phyloP scores from a whole-genome alignment of 2,113 vertebrate genomes.

The Zingel zingel region DNA sequence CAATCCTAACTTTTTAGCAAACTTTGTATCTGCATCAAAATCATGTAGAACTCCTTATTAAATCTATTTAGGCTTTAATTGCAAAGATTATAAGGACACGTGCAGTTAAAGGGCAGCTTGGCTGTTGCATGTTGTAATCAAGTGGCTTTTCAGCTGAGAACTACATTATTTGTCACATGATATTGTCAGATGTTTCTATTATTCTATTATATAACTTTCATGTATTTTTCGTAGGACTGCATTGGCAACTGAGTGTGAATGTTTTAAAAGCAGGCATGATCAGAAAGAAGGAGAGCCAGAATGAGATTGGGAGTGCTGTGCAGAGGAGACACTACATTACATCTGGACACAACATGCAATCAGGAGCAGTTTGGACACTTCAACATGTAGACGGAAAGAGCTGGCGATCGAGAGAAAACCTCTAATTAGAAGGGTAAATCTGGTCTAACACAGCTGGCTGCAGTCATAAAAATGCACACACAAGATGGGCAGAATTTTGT shows the following conservation, averaged over 20 bases:
- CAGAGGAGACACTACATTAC: neutral
- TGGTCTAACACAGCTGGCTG: neutral
- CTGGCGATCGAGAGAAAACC: neutral
- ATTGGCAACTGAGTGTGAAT: neutral
- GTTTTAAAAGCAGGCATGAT: neutral
- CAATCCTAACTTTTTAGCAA: neutral
- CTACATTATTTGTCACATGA: neutral
- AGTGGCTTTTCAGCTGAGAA: neutral
- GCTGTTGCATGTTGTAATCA: too few relatives aligned
- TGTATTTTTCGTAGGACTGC: too few relatives aligned
- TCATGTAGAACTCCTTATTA: too few relatives aligned
- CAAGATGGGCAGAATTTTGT: neutral
- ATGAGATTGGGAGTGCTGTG: neutral
- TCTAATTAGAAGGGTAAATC: neutral
- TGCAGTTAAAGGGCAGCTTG: too few relatives aligned
- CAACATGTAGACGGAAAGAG: too few relatives aligned
- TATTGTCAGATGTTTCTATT: neutral
- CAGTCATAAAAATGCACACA: neutral
- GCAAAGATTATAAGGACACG: too few relatives aligned
- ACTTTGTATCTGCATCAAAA: too few relatives aligned
- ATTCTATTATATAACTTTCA: neutral
- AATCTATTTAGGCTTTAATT: too few relatives aligned
- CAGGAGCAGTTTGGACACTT: neutral
- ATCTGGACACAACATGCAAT: neutral
- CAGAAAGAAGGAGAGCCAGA: neutral